Percentiles rank a stretch among this genome's conserved stretches.
Evolutionary conservation across 2,797 vertebrate genomes (phyloP).

Genomic region (Holocentrus rufus): DNA sequence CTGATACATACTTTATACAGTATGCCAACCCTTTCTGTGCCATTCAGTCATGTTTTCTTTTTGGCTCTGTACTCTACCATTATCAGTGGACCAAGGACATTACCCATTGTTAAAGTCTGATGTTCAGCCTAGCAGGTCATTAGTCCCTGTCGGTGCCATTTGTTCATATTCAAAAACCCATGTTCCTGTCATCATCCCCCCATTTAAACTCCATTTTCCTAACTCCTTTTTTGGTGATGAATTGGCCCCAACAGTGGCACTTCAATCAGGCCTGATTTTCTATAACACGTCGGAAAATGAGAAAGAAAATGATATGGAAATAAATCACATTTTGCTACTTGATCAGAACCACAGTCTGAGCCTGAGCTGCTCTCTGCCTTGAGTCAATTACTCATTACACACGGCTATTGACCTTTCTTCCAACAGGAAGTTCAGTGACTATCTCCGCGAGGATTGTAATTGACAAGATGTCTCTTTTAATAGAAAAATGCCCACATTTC

Average conservation of each 20-base stretch:
- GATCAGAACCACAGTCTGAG: slow-evolving; percentile 81
- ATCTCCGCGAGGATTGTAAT: slow-evolving; percentile 85
- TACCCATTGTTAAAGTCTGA: slow-evolving; percentile 69
- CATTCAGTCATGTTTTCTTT: slow-evolving; percentile 45
- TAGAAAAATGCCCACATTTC: slow-evolving; percentile 86
- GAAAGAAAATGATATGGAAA: slow-evolving; percentile 84
- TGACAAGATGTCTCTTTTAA: slow-evolving; percentile 89
- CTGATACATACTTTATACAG: slow-evolving; percentile 38
- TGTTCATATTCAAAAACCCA: slow-evolving; percentile 77
- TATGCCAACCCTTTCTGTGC: slow-evolving; percentile 46
- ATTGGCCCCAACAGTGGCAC: slow-evolving; percentile 80
- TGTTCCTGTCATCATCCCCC: slow-evolving; percentile 81
- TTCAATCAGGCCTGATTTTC: slow-evolving; percentile 81
- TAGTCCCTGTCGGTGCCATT: slow-evolving; percentile 70
- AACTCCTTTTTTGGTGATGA: slow-evolving; percentile 77
- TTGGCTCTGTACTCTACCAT: slow-evolving; percentile 49
- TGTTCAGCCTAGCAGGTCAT: slow-evolving; percentile 72
- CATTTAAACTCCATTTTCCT: slow-evolving; percentile 81
- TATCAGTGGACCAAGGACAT: slow-evolving; percentile 61
- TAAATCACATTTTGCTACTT: slow-evolving; percentile 85
- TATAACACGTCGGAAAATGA: slow-evolving; percentile 78
- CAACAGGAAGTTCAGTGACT: slow-evolving; percentile 86
- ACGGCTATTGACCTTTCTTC: slow-evolving; percentile 88
- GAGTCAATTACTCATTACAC: slow-evolving; percentile 89
- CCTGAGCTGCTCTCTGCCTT: slow-evolving; percentile 78